Evolutionary conservation across 2,113 vertebrate species (phyloP), one percentile per base, ranked within the genome.

Genomic region (Xenopus borealis): DNA sequence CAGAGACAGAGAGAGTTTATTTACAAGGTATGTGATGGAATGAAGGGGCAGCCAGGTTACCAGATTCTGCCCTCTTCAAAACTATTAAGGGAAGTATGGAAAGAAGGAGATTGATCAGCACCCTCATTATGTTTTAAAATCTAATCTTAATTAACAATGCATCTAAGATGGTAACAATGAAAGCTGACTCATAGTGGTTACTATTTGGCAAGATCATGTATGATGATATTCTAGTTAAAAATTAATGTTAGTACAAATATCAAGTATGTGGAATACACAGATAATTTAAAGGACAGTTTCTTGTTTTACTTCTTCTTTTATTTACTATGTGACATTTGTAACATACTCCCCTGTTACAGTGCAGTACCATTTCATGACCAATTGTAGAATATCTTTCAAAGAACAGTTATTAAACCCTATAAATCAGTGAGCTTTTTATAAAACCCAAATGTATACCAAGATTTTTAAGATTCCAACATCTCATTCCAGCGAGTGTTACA

Each of bases 11-110:
- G 45, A 63, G n/a, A 69, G 62, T 61, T 69, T 59, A 55, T 58
- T 69, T 76, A 76, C 40, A 57, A 58, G 27, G 73, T 40, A 58
- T 76, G 69, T 69, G 73, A 76, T 55, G 40, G 45, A 55, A 69
- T 62, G 27, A 16, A 44, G 58, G 66, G 58, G 66, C 57, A 69
- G 47, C 27, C 62, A 57, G 73, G 66, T 76, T 69, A 76, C 47
- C 46, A 69, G 47, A 45, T 55, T 40, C 17, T 76, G 73, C 69
- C 58, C 73, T 58, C 55, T 62, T 75, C 66, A 63, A 46, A 63
- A 55, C 17, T 46, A 19, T 55, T 53, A 23, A 10, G 20, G 40
- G 45, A 55, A n/a, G 58, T 12, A 12, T 12, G 30, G 62, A 19
- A 20, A 62, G 46, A 44, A 75, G 44, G 20, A 75, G 27, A 50